Base-by-base conservation (phyloP, 35 echinoderm and acorn worm genomes). In the Eucidaris tribuloides region DNA sequence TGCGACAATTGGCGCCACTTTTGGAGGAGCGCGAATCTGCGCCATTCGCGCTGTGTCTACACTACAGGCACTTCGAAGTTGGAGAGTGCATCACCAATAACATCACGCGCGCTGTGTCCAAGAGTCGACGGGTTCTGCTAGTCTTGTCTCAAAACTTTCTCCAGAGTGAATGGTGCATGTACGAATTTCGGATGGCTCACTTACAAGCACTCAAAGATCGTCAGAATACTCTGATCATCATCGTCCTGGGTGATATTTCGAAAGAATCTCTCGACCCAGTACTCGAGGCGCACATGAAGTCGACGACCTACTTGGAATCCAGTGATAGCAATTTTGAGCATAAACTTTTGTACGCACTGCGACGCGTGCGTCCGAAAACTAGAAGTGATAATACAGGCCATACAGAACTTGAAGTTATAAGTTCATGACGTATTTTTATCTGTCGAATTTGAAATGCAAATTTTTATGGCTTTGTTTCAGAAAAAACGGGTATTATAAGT, bases 101-200 rank as follows among this genome's bases (percentile, higher is more conserved):
- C 54, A 93, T 93, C 41, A 39, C 83, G 6, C 48, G 78, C 30
- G 84, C 84, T 13, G 82, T 93, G 19, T 65, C 87, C 18, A 50
- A 58, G 7, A 92, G 90, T 34, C 79, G 78, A 20, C 81, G 74
- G 49, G 83, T 86, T 40, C 19, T 92, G 4, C 52, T 92, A 0
- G 48, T 92, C 15, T 46, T 87, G 20, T 82, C 90, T 0, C 42
- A 86, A 7, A 92, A 92, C 79, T 92, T 87, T 80, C 42, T 87
- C 0, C 48, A 74, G 27, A 92, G 90, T 52, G 90, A 92, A 25
- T 92, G 90, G 90, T 92, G 90, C 56, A 82, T 65, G 45, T 92
- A 87, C 55, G 90, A 92, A 55, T 81, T 92, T 45, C 78, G 86
- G 11, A 87, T 66, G 42, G 76, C 90, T 17, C 84, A 92, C 56